These are phyloP conservation scores for Pocillopora damicornis DNA, from an alignment of 64 coral and sea anemone genomes.

Conservation along the genomic window DNA sequence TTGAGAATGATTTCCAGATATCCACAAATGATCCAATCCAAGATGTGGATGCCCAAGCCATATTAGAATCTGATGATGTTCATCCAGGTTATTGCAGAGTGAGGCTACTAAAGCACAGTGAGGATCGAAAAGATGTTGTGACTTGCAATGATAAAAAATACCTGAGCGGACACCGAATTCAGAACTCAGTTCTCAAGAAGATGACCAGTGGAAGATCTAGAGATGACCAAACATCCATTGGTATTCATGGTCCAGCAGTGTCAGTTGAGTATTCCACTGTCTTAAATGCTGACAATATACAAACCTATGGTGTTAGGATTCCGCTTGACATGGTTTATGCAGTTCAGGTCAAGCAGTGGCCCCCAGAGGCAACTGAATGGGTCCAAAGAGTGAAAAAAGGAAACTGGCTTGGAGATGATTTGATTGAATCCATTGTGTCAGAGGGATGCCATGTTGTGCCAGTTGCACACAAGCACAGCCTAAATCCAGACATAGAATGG, in stretches of 20 bases:
- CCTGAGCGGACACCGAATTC: conserved; percentile 41
- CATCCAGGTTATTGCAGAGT: conserved; percentile 44
- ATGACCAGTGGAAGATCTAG: conserved; percentile 11
- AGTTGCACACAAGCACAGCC: conserved; percentile 50
- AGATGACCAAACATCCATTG: conserved; percentile 22
- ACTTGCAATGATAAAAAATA: conserved; percentile 39
- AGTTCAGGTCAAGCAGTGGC: conserved; percentile 44
- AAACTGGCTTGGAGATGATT: conserved; percentile 42
- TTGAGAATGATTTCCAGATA: conserved; percentile 51
- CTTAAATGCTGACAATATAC: conserved; percentile 51
- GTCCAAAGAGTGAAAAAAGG: conserved; percentile 32
- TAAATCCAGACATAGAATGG: conserved; percentile 54
- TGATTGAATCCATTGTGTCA: conserved; percentile 39
- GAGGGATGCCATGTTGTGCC: conserved; percentile 48
- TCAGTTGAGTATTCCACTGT: conserved; percentile 49
- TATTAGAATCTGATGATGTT: conserved; percentile 37
- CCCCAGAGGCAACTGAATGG: conserved; percentile 44
- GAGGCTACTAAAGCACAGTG: conserved; percentile 5
- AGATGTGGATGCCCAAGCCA: conserved; percentile 31
- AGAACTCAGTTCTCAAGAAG: conserved; percentile 3
- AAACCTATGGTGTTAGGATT: conserved; percentile 52
- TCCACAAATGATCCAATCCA: conserved; percentile 37
- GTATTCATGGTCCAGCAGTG: conserved; percentile 52
- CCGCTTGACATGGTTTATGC: conserved; percentile 48
- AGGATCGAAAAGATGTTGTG: conserved; percentile 31